Evolutionary conservation across 2,888 invertebrate species (phyloP).

Genomic region (Sminthurides aquaticus): DNA sequence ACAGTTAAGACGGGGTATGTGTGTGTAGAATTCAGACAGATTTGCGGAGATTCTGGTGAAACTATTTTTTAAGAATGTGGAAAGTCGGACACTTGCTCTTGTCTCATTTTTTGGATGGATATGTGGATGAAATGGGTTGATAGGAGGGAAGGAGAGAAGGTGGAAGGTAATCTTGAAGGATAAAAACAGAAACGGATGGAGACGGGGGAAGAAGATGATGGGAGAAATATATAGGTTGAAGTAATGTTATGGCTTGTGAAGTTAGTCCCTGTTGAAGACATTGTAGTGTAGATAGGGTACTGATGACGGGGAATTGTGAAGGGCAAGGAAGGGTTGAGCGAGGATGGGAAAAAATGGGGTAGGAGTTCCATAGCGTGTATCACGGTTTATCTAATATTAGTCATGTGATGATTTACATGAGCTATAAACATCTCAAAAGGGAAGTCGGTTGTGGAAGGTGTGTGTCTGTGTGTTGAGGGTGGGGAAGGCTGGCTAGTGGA

Average conservation of each 20-base stretch:
- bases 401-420: no score
- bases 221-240: not conserved
- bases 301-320: not conserved
- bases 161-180: not conserved
- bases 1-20: conserved; percentile 13
- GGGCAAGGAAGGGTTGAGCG: no score
- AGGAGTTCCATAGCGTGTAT: no score
- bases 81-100: conserved; percentile 28
- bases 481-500: no score
- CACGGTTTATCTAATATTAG: no score
- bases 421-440: no score
- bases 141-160: not conserved
- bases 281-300: not conserved
- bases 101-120: no score
- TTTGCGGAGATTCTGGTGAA: not conserved
- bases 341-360: no score
- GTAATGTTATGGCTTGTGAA: not conserved
- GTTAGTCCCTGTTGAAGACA: not conserved
- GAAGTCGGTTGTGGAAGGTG: no score
- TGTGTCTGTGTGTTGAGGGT: no score
- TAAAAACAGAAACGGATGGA: not conserved
- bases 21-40: not conserved
- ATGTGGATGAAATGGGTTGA: conserved; percentile 5
- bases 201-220: not conserved
- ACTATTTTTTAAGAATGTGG: conserved; percentile 22